These are phyloP conservation scores for Heteropelma amictum DNA, from an alignment of 2,888 invertebrate genomes.

Conservation along the genomic window DNA sequence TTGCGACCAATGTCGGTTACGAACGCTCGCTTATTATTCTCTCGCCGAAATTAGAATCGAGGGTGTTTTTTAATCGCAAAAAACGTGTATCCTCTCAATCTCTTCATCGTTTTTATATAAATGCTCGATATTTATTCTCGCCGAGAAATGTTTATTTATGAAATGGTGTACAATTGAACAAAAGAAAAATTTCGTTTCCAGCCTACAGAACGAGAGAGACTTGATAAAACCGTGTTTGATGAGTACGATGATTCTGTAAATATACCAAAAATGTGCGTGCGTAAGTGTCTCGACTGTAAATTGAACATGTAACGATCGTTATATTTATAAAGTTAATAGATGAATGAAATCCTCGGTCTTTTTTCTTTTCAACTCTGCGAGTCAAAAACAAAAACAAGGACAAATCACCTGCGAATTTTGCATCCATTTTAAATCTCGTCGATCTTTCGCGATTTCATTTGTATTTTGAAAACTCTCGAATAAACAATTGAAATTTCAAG, in stretches of 20 bases:
- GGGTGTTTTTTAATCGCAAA: background rate
- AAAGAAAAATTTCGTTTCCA: background rate
- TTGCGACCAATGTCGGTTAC: too few relatives aligned
- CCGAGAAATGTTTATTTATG: background rate
- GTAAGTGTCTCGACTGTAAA: slow-evolving; percentile 47
- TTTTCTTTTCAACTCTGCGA: background rate
- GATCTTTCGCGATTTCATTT: too few relatives aligned
- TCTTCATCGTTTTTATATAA: background rate
- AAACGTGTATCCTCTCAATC: background rate
- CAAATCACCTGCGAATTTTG: slow-evolving; percentile 17
- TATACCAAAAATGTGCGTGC: slow-evolving; percentile 33
- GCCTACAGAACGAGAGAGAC: slow-evolving; percentile 26
- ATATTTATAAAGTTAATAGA: slow-evolving; percentile 53
- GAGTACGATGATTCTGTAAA: slow-evolving; percentile 25
- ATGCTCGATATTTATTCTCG: background rate
- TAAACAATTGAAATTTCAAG: too few relatives aligned
- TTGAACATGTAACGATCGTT: slow-evolving; percentile 55
- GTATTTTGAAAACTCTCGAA: too few relatives aligned
- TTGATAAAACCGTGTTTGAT: background rate
- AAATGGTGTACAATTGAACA: too few relatives aligned
- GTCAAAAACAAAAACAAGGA: background rate
- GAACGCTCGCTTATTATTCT: too few relatives aligned
- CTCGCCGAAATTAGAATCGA: too few relatives aligned
- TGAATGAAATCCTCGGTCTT: slow-evolving; percentile 25
- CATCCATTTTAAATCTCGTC: too few relatives aligned